Evolutionary conservation across 2,888 invertebrate species (phyloP), one percentile per base, ranked within the genome.

Genomic region (Monopis laevigella): DNA sequence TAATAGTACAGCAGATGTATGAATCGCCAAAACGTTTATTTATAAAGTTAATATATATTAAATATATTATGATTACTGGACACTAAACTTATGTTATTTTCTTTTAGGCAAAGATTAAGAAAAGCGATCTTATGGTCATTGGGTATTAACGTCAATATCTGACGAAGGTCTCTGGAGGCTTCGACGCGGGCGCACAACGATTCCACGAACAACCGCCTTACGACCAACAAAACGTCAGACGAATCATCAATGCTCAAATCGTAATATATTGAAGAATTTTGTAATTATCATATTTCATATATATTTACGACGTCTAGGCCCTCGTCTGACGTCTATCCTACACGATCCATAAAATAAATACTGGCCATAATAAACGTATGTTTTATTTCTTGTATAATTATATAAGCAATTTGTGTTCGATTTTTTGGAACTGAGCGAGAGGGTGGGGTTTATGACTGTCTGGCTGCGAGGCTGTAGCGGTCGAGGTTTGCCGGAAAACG

Each of bases 251-350:
- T 77, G 74, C 68, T 75, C 66, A 73, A 77, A 77, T 75, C 72
- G 74, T 74, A 75, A 78, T 78, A 77, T 78, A 78, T 77, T 74
- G 70, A 70, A 78, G 78, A 78, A 77, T 78, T 78, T 77, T 58
- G 77, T 77, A 80, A 80, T 80, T 78, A 80, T 78, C 78, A 80
- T 80, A 80, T 74, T 78, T 80, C 78, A 78, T 72, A 70, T 63
- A 63, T 73, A 70, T 80, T 80, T 80, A 80, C 77, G 80, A 78
- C 61, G 70, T 68, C 78, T 80, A 80, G 74, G 72, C 67, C 59
- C 50, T 60, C 62, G 62, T 59, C 65, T 59, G 74, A 73, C 74
- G 60, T 70, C 71, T 70, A 77, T 74, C 72, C 67, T 48, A 60
- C 55, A 59, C 64, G 65, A 65, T 67, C 62, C 67, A 69, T 75